phyloP scores from a whole-genome alignment of 2,797 vertebrate genomes.

The Eulemur rubriventer region DNA sequence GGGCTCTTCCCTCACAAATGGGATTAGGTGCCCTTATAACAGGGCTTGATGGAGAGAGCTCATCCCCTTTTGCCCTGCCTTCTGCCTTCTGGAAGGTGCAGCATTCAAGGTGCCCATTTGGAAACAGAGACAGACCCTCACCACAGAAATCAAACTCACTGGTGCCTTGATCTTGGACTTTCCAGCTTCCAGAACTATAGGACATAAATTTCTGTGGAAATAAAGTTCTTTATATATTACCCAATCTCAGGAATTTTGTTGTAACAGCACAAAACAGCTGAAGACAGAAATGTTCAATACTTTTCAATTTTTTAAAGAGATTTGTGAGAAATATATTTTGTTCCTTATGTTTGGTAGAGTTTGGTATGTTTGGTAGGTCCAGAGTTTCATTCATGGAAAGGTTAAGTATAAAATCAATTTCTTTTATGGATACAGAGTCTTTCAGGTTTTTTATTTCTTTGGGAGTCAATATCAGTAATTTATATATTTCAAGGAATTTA shows the following conservation, averaged over 20 bases:
- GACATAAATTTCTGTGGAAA: not conserved
- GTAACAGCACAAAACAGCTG: not conserved
- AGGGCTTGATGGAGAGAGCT: not conserved
- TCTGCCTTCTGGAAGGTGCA: not conserved
- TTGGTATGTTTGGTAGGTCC: too few relatives aligned
- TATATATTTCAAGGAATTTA: not conserved
- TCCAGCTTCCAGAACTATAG: not conserved
- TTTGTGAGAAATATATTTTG: not conserved
- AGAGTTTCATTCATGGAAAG: not conserved
- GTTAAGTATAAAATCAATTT: not conserved
- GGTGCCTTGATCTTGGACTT: not conserved
- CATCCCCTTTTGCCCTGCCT: not conserved
- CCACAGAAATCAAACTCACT: not conserved
- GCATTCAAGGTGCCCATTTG: not conserved
- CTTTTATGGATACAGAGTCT: not conserved
- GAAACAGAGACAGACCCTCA: not conserved
- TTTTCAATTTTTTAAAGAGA: not conserved
- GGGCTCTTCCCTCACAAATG: not conserved
- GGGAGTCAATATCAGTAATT: not conserved
- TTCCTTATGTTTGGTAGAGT: not conserved
- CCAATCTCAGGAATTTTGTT: not conserved
- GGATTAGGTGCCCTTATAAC: not conserved
- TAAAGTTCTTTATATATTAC: not conserved
- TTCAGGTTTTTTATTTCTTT: not conserved
- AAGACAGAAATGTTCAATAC: not conserved